Conservation (phyloP, 2,797 vertebrate genomes). For the Chloroceryle inda region DNA sequence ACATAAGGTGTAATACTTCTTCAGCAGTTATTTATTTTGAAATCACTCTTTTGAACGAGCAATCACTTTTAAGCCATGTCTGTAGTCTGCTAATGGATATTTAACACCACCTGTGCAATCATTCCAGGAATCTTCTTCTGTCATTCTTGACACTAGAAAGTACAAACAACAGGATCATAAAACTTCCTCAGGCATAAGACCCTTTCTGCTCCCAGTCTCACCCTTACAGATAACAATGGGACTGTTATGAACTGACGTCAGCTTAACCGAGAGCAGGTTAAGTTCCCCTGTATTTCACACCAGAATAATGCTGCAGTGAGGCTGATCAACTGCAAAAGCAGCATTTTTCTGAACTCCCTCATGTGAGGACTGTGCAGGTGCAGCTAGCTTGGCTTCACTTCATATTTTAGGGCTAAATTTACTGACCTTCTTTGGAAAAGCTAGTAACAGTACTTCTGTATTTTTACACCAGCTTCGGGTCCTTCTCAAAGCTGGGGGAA, state of each 20-base stretch:
- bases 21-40: slow-evolving; percentile 46
- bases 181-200: not conserved
- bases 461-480: not conserved
- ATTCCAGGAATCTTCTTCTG: slow-evolving; percentile 18
- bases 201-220: not conserved
- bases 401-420: not conserved
- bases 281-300: not conserved
- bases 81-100: slow-evolving; percentile 32
- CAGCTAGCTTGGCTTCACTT: not conserved
- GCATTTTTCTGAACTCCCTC: not conserved
- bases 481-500: not conserved
- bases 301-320: not conserved
- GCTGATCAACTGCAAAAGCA: not conserved
- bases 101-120: slow-evolving; percentile 23
- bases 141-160: not conserved
- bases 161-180: not conserved
- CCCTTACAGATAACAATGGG: not conserved
- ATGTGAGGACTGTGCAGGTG: not conserved
- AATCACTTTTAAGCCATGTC: slow-evolving; percentile 22
- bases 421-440: not conserved
- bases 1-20: not conserved
- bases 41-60: slow-evolving; percentile 28
- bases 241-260: not conserved
- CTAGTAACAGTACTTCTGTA: not conserved
- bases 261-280: not conserved